These are phyloP conservation scores for Contarinia nasturtii DNA, from an alignment of 1,140 invertebrate species.

Conservation along the genomic window DNA sequence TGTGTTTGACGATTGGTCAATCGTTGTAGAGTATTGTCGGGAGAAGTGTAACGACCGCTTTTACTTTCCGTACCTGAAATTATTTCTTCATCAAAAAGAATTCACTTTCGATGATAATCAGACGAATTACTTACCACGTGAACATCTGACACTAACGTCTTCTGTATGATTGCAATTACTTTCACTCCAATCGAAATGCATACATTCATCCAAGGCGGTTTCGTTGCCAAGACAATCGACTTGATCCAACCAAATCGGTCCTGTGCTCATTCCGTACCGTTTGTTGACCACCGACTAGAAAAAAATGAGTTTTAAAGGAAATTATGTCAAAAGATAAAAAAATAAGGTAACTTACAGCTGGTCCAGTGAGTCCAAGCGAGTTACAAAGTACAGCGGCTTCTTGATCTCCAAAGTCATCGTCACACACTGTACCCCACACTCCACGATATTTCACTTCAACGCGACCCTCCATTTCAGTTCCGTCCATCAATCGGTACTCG, in stretches of 20 bases:
- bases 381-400: conserved; percentile 46
- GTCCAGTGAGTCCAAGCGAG: conserved; percentile 37
- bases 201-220: conserved; percentile 36
- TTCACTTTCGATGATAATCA: neutral
- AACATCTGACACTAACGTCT: conserved; percentile 48
- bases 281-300: neutral
- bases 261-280: conserved; percentile 10
- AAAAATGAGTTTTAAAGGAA: neutral
- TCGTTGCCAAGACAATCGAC: conserved; percentile 52
- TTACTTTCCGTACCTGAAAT: no score
- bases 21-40: no score
- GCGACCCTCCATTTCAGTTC: conserved; percentile 36
- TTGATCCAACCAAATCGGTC: conserved; percentile 57
- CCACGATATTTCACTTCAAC: conserved; percentile 49
- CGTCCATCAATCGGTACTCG: conserved; percentile 39
- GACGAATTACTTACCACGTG: conserved; percentile 4
- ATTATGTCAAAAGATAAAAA: neutral
- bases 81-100: no score
- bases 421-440: conserved; percentile 60
- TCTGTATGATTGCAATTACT: conserved; percentile 57
- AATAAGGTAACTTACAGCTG: conserved; percentile 15
- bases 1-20: no score
- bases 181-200: conserved; percentile 43
- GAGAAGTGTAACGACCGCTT: no score
- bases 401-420: conserved; percentile 49